Evolutionary conservation across 1,140 invertebrate genomes (phyloP).

Genomic region (Andricus grossulariae): DNA sequence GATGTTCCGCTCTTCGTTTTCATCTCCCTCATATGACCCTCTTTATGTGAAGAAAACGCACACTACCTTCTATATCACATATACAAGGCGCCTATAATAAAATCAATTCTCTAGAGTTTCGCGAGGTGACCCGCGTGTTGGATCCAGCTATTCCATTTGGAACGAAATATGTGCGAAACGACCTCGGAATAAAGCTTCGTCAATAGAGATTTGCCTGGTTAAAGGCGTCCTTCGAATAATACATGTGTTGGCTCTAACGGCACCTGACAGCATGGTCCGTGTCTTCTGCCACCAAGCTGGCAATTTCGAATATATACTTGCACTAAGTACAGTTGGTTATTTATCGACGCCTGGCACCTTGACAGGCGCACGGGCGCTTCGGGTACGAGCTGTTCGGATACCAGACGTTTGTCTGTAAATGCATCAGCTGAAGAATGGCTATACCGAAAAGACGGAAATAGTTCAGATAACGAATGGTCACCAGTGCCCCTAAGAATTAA

Average conservation of each 20-base stretch:
- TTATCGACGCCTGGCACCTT: constrained; percentile 40
- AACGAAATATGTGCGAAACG: constrained; percentile 13
- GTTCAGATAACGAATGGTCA: constrained; percentile 16
- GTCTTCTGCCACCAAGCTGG: constrained; percentile 25
- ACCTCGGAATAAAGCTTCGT: constrained; percentile 25
- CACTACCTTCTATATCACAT: background rate
- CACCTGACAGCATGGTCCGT: constrained; percentile 29
- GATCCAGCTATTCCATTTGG: background rate
- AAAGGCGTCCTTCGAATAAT: constrained; percentile 20
- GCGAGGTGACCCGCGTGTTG: background rate
- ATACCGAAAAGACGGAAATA: constrained; percentile 40
- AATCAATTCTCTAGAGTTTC: background rate
- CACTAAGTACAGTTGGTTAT: constrained; percentile 29
- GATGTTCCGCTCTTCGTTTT: background rate
- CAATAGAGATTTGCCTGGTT: constrained; percentile 30
- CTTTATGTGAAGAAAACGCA: background rate
- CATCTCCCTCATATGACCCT: background rate
- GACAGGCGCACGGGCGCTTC: constrained; percentile 33
- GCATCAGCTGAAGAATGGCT: constrained; percentile 35
- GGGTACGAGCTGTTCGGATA: constrained; percentile 34
- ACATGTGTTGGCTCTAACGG: constrained; percentile 7
- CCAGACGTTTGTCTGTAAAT: constrained; percentile 42
- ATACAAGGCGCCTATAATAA: background rate
- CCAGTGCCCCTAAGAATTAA: too few relatives aligned
- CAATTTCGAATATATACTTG: constrained; percentile 19